Percentiles rank a stretch among this genome's conserved stretches.
These are phyloP conservation scores for Heliocidaris erythrogramma DNA, from an alignment of 35 echinoderm and acorn worm genomes.

Conservation along the genomic window DNA sequence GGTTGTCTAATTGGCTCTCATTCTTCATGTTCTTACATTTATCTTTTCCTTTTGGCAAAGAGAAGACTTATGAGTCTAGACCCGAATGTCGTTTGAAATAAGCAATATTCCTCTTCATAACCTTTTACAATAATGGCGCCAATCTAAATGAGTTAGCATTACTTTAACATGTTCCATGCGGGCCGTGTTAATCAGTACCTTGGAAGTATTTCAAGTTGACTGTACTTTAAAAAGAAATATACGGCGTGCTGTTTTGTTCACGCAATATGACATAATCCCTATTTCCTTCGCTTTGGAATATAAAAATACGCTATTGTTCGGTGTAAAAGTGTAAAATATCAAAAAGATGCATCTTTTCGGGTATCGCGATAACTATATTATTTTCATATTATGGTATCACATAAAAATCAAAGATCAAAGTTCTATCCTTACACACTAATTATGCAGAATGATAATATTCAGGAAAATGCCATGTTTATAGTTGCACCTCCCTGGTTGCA, in stretches of 20 bases:
- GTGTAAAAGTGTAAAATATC: too few species aligned
- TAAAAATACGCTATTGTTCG: too few species aligned
- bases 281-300: too few species aligned
- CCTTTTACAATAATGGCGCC: not conserved
- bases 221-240: not conserved
- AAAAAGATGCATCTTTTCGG: too few species aligned
- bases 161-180: not conserved
- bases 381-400: too few species aligned
- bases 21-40: not conserved
- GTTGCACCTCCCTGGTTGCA: too few species aligned
- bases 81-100: not conserved
- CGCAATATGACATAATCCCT: too few species aligned
- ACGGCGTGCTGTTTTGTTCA: not conserved
- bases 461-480: too few species aligned
- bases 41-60: not conserved
- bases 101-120: not conserved
- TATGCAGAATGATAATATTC: too few species aligned
- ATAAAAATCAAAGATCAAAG: too few species aligned
- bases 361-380: too few species aligned
- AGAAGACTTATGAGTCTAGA: not conserved
- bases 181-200: not conserved
- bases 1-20: not conserved
- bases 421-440: too few species aligned
- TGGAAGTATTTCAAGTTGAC: not conserved
- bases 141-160: not conserved